phyloP scores from a whole-genome alignment of 2,113 vertebrate genomes.

The Phasianus colchicus region DNA sequence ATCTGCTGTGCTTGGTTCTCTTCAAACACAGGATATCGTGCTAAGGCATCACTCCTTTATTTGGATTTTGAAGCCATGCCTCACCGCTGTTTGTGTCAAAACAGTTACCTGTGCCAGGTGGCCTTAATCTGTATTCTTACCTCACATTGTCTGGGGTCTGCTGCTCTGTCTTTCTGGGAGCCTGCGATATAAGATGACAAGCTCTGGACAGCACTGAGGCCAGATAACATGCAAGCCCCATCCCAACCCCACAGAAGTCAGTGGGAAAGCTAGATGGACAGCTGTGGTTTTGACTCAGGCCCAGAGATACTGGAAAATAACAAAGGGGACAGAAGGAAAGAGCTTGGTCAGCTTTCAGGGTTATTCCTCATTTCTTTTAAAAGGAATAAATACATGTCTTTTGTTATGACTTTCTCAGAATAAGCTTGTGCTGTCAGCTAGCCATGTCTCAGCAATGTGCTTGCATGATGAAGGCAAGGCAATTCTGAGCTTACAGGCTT shows the following conservation, averaged over 20 bases:
- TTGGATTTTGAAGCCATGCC: background rate
- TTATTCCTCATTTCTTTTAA: background rate
- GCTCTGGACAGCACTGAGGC: background rate
- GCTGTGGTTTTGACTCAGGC: background rate
- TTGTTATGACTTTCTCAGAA: background rate
- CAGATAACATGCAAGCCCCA: background rate
- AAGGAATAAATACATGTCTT: background rate
- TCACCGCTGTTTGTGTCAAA: background rate
- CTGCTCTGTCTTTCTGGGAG: background rate
- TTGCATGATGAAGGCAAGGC: background rate
- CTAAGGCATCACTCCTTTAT: background rate
- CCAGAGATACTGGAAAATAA: constrained; percentile 2
- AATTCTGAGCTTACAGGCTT: background rate
- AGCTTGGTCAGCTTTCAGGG: background rate
- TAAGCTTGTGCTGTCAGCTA: background rate
- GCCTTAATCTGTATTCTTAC: background rate
- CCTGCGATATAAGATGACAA: background rate
- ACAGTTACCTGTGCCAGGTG: background rate
- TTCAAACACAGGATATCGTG: background rate
- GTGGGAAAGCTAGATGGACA: background rate
- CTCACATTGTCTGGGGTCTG: background rate
- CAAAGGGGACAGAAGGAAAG: constrained; percentile 3
- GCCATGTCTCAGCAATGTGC: background rate
- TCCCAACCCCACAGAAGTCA: constrained; percentile 3
- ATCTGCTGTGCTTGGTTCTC: background rate